Evolutionary conservation across 1,140 invertebrate genomes (phyloP).

Genomic region (Drosophila neocordata): DNA sequence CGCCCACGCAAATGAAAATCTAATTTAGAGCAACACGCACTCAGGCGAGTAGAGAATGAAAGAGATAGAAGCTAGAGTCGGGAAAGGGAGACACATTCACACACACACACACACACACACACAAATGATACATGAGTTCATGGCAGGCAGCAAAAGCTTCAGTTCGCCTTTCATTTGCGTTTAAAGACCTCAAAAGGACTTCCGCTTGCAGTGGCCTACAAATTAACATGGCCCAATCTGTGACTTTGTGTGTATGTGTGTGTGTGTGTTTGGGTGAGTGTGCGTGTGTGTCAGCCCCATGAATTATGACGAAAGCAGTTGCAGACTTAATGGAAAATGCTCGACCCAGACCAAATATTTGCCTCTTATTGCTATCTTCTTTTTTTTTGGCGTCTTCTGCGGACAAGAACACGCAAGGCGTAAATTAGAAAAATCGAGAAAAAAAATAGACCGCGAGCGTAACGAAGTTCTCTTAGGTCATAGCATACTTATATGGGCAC

Average conservation of each 20-base stretch:
- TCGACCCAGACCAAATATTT: constrained; percentile 40
- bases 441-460: background rate
- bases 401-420: constrained; percentile 62
- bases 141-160: constrained; percentile 73
- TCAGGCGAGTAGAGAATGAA: background rate
- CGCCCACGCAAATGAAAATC: constrained; percentile 72
- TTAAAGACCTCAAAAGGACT: constrained; percentile 77
- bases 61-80: background rate
- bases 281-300: constrained; percentile 40
- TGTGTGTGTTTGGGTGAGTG: constrained; percentile 6
- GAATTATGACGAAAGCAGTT: constrained; percentile 77
- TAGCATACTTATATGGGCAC: constrained; percentile 38
- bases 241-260: constrained; percentile 39
- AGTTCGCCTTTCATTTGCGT: constrained; percentile 74
- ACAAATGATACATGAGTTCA: constrained; percentile 72
- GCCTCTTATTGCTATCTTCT: background rate
- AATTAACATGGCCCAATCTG: constrained; percentile 66
- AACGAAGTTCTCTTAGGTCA: background rate
- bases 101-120: constrained; percentile 4
- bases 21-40: constrained; percentile 71
- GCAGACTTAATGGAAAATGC: constrained; percentile 78
- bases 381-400: too few relatives aligned
- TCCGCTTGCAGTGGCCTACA: constrained; percentile 75
- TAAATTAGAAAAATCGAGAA: constrained; percentile 65
- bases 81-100: background rate